Evolutionary conservation across 1,140 invertebrate genomes (phyloP).

Genomic region (Triops longicaudatus): DNA sequence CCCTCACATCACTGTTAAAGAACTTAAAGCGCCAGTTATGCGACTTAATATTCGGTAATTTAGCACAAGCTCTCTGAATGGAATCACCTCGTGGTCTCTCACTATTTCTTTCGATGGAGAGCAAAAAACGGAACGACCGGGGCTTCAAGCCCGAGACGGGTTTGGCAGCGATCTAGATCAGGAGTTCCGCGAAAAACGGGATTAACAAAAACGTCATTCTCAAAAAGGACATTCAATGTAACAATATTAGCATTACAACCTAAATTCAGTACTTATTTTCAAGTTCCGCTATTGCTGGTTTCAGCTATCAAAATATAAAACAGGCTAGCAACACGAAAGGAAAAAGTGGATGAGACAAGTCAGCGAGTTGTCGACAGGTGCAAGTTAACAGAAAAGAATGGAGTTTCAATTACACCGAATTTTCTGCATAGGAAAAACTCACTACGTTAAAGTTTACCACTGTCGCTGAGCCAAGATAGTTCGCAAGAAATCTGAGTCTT

Average conservation of each 20-base stretch:
- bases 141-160: neutral
- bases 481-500: neutral
- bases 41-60: neutral
- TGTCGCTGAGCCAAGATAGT: neutral
- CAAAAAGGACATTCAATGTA: neutral
- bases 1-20: too few relatives aligned
- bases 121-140: neutral
- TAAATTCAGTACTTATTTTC: neutral
- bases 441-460: too few relatives aligned
- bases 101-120: neutral
- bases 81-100: neutral
- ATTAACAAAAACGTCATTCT: neutral
- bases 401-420: neutral
- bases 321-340: neutral
- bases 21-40: neutral
- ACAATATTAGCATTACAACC: neutral
- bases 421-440: neutral
- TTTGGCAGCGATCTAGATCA: neutral
- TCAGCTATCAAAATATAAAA: neutral
- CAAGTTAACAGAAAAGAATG: neutral
- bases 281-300: too few relatives aligned
- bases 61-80: neutral
- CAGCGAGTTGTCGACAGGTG: neutral
- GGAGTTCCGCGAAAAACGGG: neutral
- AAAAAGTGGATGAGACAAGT: neutral